Evolutionary conservation across 2,113 vertebrate genomes (phyloP), one percentile per base, ranked within the genome.

Genomic region (Anarhynchus alexandrinus): DNA sequence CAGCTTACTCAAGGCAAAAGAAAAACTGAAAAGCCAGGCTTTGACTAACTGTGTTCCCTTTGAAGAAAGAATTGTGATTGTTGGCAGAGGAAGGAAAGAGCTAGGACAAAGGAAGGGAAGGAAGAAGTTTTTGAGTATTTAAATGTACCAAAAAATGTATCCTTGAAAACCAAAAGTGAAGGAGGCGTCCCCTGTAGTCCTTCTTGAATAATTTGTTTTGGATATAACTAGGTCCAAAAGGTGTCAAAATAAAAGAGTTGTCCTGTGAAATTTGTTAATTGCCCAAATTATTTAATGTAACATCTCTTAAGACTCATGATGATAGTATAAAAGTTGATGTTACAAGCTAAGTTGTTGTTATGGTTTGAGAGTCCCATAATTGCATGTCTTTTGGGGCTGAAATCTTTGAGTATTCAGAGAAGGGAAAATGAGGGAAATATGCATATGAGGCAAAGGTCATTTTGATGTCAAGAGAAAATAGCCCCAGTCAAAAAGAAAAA

Each of bases 61-160:
- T 97, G 95, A 97, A 97, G 94, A 95, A 38, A 38, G 82, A 93
- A 79, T 88, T 98, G 97, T 97, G 95, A 94, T 92, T 97, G 96
- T 94, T 97, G 96, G 97, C 96, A 96, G 79, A 96, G 97, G 97
- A 98, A 98, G 98, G 97, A 98, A 98, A 96, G 96, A 96, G 92
- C 93, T 94, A 34, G 78, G 90, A 97, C 96, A 97, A 98, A 98
- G 97, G 91, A 98, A 93, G 96, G 95, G 86, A 97, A 97, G 96
- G 97, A 98, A 98, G 89, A 94, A 72, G 62, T 73, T n/a, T n/a
- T n/a, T n/a, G n/a, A 88, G 83, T 66, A 91, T 58, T 84, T 78
- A 74, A 84, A 78, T 0, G 4, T 61, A 42, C 17, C 4, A 81
- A 77, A 94, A 93, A 78, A 36, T 7, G 5, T 38, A 47, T 47